phyloP scores from a whole-genome alignment of 2,797 vertebrate genomes.

The Uromys caudimaculatus region DNA sequence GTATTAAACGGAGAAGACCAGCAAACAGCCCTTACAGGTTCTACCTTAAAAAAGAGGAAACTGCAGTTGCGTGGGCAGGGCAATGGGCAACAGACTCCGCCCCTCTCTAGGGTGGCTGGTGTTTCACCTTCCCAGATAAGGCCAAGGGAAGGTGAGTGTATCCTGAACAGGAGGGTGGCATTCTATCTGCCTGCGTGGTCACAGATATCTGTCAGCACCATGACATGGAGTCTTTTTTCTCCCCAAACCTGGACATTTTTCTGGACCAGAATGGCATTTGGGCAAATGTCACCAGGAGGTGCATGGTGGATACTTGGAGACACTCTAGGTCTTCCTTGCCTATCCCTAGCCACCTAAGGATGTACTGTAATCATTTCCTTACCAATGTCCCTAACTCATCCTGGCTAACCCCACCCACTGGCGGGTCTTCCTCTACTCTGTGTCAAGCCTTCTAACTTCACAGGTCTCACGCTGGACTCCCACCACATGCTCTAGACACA shows the following conservation, averaged over 20 bases:
- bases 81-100: not conserved
- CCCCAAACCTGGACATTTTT: not conserved
- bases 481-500: not conserved
- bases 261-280: not conserved
- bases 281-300: not conserved
- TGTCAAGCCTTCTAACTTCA: not conserved
- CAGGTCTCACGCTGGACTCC: not conserved
- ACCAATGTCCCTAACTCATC: not conserved
- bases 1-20: conserved; percentile 85
- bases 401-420: not conserved
- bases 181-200: not conserved
- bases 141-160: not conserved
- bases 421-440: not conserved
- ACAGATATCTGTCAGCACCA: not conserved
- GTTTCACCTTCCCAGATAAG: not conserved
- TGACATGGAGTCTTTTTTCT: not conserved
- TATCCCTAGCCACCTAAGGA: not conserved
- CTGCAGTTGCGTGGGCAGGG: not conserved
- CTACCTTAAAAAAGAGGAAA: conserved; percentile 63
- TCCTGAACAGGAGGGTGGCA: fast-evolving
- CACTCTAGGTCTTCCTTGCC: not conserved
- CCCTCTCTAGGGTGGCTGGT: fast-evolving
- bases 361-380: not conserved
- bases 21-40: conserved; percentile 82
- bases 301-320: not conserved